A percentile compares a stretch with the other conserved stretches of the same genome.
These are phyloP conservation scores for Salvelinus namaycush DNA, from an alignment of 2,113 vertebrate species.

Conservation along the genomic window DNA sequence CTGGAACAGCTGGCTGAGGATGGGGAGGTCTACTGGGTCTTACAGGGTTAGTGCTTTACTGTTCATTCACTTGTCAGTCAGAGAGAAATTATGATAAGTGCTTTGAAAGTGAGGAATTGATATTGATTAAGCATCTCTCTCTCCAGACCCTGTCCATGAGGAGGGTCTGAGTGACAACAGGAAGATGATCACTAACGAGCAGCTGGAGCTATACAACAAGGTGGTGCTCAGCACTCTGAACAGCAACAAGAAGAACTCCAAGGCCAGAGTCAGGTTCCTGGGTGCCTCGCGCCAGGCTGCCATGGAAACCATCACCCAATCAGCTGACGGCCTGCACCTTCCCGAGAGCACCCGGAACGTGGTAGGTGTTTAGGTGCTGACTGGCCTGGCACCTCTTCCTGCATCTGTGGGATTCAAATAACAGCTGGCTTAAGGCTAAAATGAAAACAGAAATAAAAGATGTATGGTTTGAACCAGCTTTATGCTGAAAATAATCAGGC, in stretches of 20 bases:
- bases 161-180: slow-evolving; percentile 85
- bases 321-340: slow-evolving; percentile 90
- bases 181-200: slow-evolving; percentile 95
- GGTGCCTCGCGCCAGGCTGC: slow-evolving; percentile 87
- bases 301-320: slow-evolving; percentile 86
- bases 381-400: neutral
- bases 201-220: slow-evolving; percentile 91
- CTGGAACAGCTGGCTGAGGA: slow-evolving; percentile 84
- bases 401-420: neutral
- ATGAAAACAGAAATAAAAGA: too few relatives aligned
- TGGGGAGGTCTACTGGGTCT: slow-evolving; percentile 92
- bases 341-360: slow-evolving; percentile 89
- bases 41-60: slow-evolving; percentile 84
- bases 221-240: slow-evolving; percentile 84
- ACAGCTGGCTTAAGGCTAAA: too few relatives aligned
- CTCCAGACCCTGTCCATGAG: slow-evolving; percentile 90
- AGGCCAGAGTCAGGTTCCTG: slow-evolving; percentile 84
- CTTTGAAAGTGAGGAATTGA: neutral
- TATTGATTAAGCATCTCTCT: neutral
- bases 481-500: too few relatives aligned
- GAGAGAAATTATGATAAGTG: neutral
- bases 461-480: too few relatives aligned
- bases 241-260: slow-evolving; percentile 78
- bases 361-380: slow-evolving; percentile 67
- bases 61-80: neutral